Evolutionary conservation across 2,888 invertebrate genomes (phyloP).

Genomic region (Sturmia bella): DNA sequence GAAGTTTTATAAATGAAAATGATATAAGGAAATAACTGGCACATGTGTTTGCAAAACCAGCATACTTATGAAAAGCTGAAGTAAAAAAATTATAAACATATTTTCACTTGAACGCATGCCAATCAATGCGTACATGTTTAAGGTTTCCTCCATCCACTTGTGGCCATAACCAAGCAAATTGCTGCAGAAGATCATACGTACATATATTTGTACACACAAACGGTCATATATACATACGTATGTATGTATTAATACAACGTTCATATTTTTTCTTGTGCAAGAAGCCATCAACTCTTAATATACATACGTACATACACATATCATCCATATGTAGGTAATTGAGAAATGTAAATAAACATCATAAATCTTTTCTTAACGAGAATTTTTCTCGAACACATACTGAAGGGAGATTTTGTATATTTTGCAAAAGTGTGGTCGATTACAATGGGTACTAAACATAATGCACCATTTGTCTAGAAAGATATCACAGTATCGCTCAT

Average conservation of each 20-base stretch:
- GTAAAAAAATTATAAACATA: slow-evolving; percentile 48
- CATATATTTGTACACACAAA: neutral
- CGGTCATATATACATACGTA: neutral
- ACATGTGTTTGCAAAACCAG: slow-evolving; percentile 58
- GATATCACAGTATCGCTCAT: too few species aligned
- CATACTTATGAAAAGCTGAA: slow-evolving; percentile 30
- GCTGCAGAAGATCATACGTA: slow-evolving; percentile 18
- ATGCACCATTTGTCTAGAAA: too few species aligned
- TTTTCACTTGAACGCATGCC: slow-evolving; percentile 74
- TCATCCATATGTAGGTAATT: slow-evolving; percentile 45
- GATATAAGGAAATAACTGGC: slow-evolving; percentile 28
- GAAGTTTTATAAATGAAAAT: slow-evolving; percentile 32
- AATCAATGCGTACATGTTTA: slow-evolving; percentile 69
- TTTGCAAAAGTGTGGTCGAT: neutral
- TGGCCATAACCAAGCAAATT: slow-evolving; percentile 41
- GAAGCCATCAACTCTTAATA: slow-evolving; percentile 54
- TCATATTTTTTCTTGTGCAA: slow-evolving; percentile 45
- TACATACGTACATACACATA: too few species aligned
- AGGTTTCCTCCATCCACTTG: slow-evolving; percentile 46
- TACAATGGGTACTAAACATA: slow-evolving; percentile 1
- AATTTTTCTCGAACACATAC: slow-evolving; percentile 21
- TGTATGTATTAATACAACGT: slow-evolving; percentile 20
- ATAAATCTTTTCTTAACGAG: slow-evolving; percentile 69
- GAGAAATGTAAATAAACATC: slow-evolving; percentile 66
- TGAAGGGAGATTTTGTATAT: slow-evolving; percentile 6